Conservation (phyloP, 2,797 vertebrate genomes). For the Rhinichthys osculus region DNA sequence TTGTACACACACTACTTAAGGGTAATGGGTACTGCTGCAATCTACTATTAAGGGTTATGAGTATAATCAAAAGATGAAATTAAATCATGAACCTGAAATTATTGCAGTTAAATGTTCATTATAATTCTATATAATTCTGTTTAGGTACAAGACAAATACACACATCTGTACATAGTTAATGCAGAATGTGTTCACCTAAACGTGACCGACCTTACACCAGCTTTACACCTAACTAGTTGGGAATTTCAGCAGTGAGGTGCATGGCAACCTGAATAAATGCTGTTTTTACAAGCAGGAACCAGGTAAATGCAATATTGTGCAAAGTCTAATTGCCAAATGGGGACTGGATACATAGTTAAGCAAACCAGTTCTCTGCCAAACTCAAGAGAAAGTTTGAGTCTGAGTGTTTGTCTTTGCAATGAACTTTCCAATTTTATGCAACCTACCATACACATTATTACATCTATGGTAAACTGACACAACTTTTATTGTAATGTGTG, state of each 20-base stretch:
- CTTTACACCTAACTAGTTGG: background rate
- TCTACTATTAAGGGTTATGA: background rate
- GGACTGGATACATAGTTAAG: background rate
- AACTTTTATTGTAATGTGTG: background rate
- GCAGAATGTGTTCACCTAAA: background rate
- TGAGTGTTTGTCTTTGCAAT: slow-evolving; percentile 12
- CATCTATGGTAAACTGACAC: background rate
- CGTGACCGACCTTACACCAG: background rate
- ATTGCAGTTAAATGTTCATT: background rate
- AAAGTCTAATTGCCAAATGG: background rate
- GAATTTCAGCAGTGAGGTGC: background rate
- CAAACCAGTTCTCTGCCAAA: slow-evolving; percentile 16
- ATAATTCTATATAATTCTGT: background rate
- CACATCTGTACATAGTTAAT: background rate
- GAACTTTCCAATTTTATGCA: slow-evolving; percentile 13
- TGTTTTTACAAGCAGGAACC: background rate
- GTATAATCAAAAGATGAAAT: background rate
- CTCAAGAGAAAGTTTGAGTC: slow-evolving; percentile 19
- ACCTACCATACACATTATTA: slow-evolving; percentile 3
- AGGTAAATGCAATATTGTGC: slow-evolving; percentile 1
- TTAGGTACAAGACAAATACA: background rate
- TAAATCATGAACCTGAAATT: background rate
- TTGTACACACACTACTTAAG: background rate
- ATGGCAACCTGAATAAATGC: background rate
- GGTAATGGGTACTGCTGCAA: background rate